Conservation (phyloP, 2,113 vertebrate genomes). For the Bombycilla garrulus region DNA sequence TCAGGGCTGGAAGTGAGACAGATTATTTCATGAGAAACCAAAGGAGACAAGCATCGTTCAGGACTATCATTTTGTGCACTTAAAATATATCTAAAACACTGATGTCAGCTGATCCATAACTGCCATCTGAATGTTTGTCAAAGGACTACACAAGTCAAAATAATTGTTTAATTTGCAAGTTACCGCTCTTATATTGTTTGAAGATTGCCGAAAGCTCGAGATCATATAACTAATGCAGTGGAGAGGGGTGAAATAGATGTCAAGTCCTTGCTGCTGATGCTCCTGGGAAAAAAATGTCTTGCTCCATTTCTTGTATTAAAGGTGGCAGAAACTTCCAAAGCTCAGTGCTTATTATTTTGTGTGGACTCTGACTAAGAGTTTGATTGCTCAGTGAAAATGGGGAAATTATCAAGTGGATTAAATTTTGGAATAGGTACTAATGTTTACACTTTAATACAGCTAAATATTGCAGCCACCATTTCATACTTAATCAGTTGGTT, state of each 20-base stretch:
- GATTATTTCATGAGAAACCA: background rate
- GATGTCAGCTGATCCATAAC: background rate
- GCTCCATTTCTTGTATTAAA: background rate
- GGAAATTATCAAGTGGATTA: background rate
- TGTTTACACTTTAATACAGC: background rate
- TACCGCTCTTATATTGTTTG: background rate
- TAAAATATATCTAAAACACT: background rate
- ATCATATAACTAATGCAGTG: background rate
- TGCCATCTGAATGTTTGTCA: background rate
- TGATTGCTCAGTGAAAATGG: background rate
- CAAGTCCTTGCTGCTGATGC: background rate
- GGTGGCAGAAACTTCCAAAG: background rate
- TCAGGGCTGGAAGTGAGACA: background rate
- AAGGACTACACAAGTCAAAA: background rate
- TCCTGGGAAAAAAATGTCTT: background rate
- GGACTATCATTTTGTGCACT: background rate
- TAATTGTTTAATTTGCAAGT: background rate
- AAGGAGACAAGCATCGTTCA: background rate
- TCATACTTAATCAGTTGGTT: background rate
- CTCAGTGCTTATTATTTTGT: background rate
- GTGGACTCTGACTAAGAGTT: background rate
- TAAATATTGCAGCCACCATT: background rate
- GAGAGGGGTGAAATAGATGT: background rate
- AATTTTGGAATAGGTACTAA: background rate
- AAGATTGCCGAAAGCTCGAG: background rate